Conservation (phyloP, 2,888 invertebrate species). For the Cephus runcator region DNA sequence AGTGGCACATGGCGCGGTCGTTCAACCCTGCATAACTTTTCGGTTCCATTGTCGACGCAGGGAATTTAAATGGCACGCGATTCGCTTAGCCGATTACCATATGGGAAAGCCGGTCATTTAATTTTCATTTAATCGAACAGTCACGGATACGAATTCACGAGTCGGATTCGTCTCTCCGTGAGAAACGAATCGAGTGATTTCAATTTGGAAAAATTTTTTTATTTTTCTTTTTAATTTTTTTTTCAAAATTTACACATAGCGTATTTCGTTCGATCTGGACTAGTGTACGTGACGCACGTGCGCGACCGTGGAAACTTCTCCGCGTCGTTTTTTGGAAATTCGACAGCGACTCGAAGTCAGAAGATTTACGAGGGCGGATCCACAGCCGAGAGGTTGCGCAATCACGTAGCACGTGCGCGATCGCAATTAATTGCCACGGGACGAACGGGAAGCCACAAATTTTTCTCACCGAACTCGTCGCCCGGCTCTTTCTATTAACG, state of each 20-base stretch:
- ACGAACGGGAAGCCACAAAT: conserved; percentile 20
- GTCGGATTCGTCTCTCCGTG: not conserved
- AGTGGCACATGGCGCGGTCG: conserved; percentile 45
- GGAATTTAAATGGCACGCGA: conserved; percentile 44
- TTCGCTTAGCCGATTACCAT: conserved; percentile 1
- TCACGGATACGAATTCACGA: not conserved
- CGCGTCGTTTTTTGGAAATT: not conserved
- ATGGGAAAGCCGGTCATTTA: not conserved
- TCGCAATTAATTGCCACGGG: not conserved
- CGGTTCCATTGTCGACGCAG: conserved; percentile 30
- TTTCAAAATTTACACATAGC: not conserved
- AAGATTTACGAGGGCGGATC: not conserved
- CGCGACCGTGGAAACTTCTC: not conserved
- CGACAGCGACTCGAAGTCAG: not conserved
- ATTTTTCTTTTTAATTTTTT: not conserved
- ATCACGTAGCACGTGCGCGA: not conserved
- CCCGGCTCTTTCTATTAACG: conserved; percentile 28
- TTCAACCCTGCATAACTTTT: conserved; percentile 42
- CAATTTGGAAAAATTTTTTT: not conserved
- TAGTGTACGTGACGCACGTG: not conserved
- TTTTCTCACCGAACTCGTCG: conserved; percentile 14
- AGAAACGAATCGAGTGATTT: not conserved
- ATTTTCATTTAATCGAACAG: not conserved
- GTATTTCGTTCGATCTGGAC: not conserved
- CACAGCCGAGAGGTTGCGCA: not conserved